phyloP scores from a whole-genome alignment of 2,888 invertebrate species.

The Drosophila borborema region DNA sequence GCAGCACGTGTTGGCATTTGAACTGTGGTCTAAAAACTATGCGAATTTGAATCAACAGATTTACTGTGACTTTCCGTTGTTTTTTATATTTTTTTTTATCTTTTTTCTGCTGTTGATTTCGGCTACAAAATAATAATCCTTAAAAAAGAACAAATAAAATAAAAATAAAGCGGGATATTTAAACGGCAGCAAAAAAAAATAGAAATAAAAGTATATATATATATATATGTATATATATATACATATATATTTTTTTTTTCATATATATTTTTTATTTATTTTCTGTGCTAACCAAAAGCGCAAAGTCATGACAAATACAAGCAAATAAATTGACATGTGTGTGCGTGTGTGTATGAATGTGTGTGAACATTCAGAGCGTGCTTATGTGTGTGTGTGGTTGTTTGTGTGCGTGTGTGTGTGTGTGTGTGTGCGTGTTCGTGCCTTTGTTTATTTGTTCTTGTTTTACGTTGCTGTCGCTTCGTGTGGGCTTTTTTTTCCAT shows the following conservation, averaged over 20 bases:
- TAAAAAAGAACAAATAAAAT: background rate
- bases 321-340: conserved; percentile 14
- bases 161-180: no score
- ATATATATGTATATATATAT: no score
- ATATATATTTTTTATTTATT: conserved; percentile 2
- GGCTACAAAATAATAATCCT: conserved; percentile 57
- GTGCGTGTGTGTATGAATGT: conserved; percentile 22
- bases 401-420: conserved; percentile 19
- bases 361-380: conserved; percentile 14
- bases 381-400: conserved; percentile 5
- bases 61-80: background rate
- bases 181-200: background rate
- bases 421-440: conserved; percentile 11
- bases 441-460: conserved; percentile 16
- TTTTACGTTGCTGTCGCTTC: conserved; percentile 1
- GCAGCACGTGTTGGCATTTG: background rate
- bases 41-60: conserved; percentile 22
- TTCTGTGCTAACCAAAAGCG: conserved; percentile 51
- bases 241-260: no score
- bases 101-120: conserved; percentile 29
- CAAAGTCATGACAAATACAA: conserved; percentile 68
- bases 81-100: background rate
- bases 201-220: no score
- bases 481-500: conserved; percentile 9
- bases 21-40: conserved; percentile 22